phyloP scores from a whole-genome alignment of 2,113 vertebrate species.

The Tilapia sparmanii region DNA sequence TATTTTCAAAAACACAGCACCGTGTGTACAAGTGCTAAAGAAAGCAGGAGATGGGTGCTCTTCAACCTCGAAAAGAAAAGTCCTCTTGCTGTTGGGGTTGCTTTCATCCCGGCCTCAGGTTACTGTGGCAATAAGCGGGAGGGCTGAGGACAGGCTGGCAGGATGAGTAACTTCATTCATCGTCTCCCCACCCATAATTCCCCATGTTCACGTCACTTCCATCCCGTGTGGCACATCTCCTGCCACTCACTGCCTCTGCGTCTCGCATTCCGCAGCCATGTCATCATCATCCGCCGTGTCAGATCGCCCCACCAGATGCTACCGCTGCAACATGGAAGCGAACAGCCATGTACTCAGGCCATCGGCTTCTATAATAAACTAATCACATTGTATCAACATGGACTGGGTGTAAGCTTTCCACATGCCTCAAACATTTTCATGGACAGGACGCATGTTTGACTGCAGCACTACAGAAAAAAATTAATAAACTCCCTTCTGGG shows the following conservation, averaged over 20 bases:
- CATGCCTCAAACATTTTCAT: conserved; percentile 54
- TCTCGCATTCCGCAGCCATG: conserved; percentile 23
- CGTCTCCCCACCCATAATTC: not conserved
- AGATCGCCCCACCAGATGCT: conserved; percentile 5
- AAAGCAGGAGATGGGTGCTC: conserved; percentile 11
- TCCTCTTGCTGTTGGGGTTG: conserved; percentile 2
- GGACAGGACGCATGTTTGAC: conserved; percentile 37
- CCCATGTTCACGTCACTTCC: not conserved
- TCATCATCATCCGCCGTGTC: conserved; percentile 52
- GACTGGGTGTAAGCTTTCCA: conserved; percentile 64
- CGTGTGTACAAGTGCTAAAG: conserved; percentile 20
- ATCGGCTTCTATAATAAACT: conserved; percentile 72
- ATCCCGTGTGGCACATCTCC: conserved; percentile 11
- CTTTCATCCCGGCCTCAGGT: conserved; percentile 48
- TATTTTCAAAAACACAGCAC: conserved; percentile 48
- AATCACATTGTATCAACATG: conserved; percentile 73
- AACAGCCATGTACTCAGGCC: conserved; percentile 42
- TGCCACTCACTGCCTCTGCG: not conserved
- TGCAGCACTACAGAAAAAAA: conserved; percentile 12
- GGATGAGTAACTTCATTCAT: conserved; percentile 42
- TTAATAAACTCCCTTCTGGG: conserved; percentile 45
- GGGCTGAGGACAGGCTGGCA: conserved; percentile 5
- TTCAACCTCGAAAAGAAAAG: conserved; percentile 24
- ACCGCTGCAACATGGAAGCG: conserved; percentile 52
- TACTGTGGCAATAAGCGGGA: conserved; percentile 58